phyloP scores from a whole-genome alignment of 2,797 vertebrate species.

The Poecilia gillii region DNA sequence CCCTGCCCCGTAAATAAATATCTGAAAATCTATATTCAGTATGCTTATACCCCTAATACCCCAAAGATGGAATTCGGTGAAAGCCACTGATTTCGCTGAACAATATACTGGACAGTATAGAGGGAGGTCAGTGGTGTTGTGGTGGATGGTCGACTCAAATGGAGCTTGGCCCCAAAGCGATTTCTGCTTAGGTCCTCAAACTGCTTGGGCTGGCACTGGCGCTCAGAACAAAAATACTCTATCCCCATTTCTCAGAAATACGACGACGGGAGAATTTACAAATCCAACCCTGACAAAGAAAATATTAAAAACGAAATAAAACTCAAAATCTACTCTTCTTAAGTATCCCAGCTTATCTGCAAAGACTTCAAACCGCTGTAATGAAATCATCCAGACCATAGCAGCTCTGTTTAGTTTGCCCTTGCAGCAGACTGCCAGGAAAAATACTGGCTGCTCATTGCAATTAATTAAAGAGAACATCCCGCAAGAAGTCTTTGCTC shows the following conservation, averaged over 20 bases:
- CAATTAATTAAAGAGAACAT: constrained; percentile 59
- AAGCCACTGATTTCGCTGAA: not conserved
- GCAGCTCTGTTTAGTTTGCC: constrained; percentile 43
- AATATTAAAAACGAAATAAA: constrained; percentile 25
- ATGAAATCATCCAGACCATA: constrained; percentile 42
- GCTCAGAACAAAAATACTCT: constrained; percentile 18
- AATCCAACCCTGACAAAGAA: constrained; percentile 3
- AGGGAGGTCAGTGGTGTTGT: not conserved
- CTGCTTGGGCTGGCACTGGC: not conserved
- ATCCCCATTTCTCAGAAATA: constrained; percentile 28
- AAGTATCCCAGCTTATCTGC: constrained; percentile 10
- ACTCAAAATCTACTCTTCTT: not conserved
- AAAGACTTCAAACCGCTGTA: not conserved
- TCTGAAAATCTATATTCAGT: not conserved
- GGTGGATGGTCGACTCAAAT: not conserved
- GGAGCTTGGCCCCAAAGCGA: not conserved
- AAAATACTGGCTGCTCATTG: constrained; percentile 14
- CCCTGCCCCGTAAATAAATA: not conserved
- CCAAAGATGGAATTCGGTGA: not conserved
- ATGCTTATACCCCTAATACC: not conserved
- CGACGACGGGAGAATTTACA: constrained; percentile 6
- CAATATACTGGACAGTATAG: not conserved
- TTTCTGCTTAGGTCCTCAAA: not conserved
- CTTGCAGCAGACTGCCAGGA: constrained; percentile 31
- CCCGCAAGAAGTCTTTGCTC: constrained; percentile 32